phyloP scores from a whole-genome alignment of 2,797 vertebrate genomes.

The Pseudotriccus pelzelni region DNA sequence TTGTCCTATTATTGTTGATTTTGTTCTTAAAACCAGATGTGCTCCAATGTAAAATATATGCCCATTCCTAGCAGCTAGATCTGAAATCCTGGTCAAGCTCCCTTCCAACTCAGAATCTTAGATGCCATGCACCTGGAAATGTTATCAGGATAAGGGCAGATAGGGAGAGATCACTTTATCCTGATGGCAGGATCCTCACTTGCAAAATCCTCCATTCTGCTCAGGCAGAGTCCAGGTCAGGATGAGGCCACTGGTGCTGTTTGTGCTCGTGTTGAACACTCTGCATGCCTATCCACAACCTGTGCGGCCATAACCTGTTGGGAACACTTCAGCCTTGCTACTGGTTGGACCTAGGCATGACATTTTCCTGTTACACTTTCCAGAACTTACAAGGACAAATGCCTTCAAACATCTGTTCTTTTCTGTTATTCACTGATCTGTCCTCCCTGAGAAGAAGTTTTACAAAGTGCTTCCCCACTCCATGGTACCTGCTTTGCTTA shows the following conservation, averaged over 20 bases:
- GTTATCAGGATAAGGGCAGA: neutral
- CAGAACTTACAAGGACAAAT: neutral
- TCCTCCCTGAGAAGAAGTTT: neutral
- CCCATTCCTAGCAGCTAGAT: neutral
- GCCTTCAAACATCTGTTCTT: neutral
- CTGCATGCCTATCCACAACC: neutral
- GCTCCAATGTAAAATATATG: neutral
- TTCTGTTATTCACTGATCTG: neutral
- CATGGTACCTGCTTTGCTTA: neutral
- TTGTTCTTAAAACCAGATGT: neutral
- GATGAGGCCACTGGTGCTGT: neutral
- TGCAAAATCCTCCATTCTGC: neutral
- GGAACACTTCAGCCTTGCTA: neutral
- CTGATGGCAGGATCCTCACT: neutral
- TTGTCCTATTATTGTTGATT: neutral
- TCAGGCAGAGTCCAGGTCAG: neutral
- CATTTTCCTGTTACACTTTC: neutral
- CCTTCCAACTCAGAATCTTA: neutral
- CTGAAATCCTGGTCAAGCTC: neutral
- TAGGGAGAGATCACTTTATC: neutral
- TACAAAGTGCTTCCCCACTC: neutral
- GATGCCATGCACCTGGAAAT: neutral
- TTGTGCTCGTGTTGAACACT: neutral
- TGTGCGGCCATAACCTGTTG: neutral
- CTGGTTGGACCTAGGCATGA: neutral